Evolutionary conservation across 2,888 invertebrate genomes (phyloP).

Genomic region (Nomada lathburiana): DNA sequence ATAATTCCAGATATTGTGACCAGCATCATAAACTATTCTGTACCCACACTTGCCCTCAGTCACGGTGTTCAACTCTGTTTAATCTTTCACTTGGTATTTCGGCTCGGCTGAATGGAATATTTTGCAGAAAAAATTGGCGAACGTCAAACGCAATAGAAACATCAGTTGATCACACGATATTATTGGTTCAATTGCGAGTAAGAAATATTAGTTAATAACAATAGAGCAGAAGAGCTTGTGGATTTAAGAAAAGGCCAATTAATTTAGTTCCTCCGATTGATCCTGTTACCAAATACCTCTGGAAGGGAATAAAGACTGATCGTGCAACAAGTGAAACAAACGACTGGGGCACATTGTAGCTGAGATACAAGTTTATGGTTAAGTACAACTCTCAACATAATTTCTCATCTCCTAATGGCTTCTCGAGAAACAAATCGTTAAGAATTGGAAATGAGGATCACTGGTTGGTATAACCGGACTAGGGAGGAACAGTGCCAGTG

Average conservation of each 20-base stretch:
- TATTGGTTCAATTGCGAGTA: background rate
- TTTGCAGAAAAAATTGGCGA: constrained; percentile 4
- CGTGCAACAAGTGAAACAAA: background rate
- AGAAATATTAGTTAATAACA: constrained; percentile 3
- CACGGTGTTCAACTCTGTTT: background rate
- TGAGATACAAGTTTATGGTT: background rate
- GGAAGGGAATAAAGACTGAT: background rate
- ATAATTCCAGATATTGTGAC: no score
- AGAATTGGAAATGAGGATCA: constrained; percentile 43
- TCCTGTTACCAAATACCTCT: background rate
- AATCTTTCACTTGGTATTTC: constrained; percentile 5
- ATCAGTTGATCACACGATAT: constrained; percentile 34
- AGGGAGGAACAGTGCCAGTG: constrained; percentile 58
- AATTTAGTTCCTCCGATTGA: constrained; percentile 4
- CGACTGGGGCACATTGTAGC: background rate
- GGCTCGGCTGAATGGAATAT: background rate
- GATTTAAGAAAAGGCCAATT: background rate
- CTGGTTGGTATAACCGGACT: constrained; percentile 49
- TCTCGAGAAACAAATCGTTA: background rate
- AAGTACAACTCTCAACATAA: background rate
- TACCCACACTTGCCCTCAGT: background rate
- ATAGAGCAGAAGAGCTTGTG: background rate
- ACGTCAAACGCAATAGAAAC: constrained; percentile 28
- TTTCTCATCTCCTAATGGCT: background rate
- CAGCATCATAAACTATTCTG: background rate